Conservation (phyloP, 2,113 vertebrate genomes). For the Nettapus auritus region DNA sequence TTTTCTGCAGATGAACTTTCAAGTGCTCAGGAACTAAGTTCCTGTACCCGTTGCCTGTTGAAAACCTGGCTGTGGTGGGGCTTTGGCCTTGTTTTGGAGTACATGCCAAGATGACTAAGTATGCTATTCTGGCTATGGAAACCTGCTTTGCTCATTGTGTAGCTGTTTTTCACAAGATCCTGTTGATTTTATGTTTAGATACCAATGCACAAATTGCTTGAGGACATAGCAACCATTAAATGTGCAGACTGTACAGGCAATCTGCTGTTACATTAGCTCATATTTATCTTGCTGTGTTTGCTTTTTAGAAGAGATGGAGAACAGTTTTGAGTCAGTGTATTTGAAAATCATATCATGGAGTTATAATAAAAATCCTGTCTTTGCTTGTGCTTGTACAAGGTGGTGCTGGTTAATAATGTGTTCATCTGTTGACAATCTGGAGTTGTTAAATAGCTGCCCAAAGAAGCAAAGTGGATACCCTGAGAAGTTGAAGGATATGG, state of each 20-base stretch:
- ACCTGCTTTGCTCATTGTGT: background rate
- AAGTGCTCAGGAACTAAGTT: background rate
- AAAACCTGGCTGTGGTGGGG: background rate
- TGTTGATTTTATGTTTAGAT: conserved; percentile 2
- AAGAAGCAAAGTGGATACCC: background rate
- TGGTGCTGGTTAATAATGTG: background rate
- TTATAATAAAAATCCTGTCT: background rate
- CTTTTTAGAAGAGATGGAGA: background rate
- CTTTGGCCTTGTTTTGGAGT: background rate
- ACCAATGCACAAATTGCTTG: background rate
- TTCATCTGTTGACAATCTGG: background rate
- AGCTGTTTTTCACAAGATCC: background rate
- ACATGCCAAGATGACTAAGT: background rate
- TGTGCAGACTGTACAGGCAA: background rate
- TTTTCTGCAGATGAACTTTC: background rate
- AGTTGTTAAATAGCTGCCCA: background rate
- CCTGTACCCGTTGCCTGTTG: background rate
- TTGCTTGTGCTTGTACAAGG: background rate
- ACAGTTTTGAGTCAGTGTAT: background rate
- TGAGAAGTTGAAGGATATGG: background rate
- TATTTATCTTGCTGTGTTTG: background rate
- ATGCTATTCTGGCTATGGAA: background rate
- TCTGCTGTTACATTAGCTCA: background rate
- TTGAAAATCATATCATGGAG: background rate
- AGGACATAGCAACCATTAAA: background rate